A percentile compares a stretch with the other conserved stretches of the same genome.
Conservation (phyloP, 1,140 invertebrate genomes). For the Cotesia chilonis region DNA sequence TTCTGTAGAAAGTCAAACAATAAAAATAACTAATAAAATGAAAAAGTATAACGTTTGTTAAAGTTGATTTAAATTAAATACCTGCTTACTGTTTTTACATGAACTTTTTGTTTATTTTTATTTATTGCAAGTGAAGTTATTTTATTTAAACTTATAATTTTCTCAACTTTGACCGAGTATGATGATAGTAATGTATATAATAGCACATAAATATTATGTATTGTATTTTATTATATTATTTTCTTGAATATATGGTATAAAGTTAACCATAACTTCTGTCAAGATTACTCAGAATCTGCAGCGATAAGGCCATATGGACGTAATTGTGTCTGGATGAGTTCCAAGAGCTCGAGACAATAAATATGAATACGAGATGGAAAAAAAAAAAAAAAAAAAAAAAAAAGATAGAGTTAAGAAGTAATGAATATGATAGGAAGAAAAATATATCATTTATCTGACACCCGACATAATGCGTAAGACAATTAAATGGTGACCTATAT, state of each 20-base stretch:
- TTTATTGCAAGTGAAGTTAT: no score
- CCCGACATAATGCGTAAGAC: slow-evolving; percentile 40
- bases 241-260: not conserved
- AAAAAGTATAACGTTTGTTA: no score
- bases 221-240: not conserved
- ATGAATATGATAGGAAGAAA: not conserved
- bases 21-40: no score
- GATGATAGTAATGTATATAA: no score
- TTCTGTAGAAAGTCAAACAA: no score
- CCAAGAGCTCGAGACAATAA: slow-evolving; percentile 19
- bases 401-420: not conserved
- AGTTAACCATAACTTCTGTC: not conserved
- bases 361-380: slow-evolving; percentile 16
- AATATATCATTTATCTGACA: slow-evolving; percentile 1
- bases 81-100: no score
- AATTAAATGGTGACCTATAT: slow-evolving; percentile 52
- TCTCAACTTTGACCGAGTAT: no score
- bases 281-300: not conserved
- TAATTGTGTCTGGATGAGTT: slow-evolving; percentile 25
- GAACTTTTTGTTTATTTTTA: no score
- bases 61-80: no score
- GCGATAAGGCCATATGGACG: slow-evolving; percentile 20
- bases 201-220: not conserved
- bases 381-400: slow-evolving; percentile 11
- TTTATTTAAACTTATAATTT: no score